Base-by-base conservation (phyloP, 2,113 vertebrate species). In the Jaculus jaculus region DNA sequence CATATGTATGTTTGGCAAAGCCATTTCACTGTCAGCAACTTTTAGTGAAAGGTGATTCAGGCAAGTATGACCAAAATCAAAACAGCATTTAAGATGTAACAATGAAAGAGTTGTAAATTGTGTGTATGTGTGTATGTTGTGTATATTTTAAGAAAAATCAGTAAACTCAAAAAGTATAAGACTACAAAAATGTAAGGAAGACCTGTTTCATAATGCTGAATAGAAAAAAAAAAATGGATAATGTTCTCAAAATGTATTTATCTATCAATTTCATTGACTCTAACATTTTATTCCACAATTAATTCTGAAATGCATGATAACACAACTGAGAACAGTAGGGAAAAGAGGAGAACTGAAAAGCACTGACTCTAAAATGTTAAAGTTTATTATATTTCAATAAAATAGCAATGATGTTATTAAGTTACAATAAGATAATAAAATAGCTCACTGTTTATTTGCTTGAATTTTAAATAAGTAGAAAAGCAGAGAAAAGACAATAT, bases 381-480 rank as follows among this genome's bases (percentile, higher is more conserved):
- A 81, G 34, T 51, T 51, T 86, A 51, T n/a, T 85, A 58, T 78
- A 72, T 93, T 82, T 93, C 39, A 87, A 37, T 90, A 87, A 85
- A 95, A 58, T 39, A 73, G 15, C 72, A 23, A 90, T 74, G 58
- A 75, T 92, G 47, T 7, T n/a, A 84, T 87, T 79, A 87, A 88
- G 87, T 81, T 87, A 73, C 32, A 93, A 12, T 54, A 13, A 82
- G 58, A 60, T 10, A 66, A 47, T 78, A 85, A 94, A 92, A 37
- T 51, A 77, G 34, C 24, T 66, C 7, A 13, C 69, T 81, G 51
- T 91, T 89, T 88, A 77, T 94, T 90, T 93, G 28, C 72, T 87
- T 91, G 30, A 94, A 96, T 92, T 93, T 84, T 95, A 90, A 88
- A 51, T 66, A n/a, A 77, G 60, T 28, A 54, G 60, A 77, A 91